phyloP scores from a whole-genome alignment of 2,113 vertebrate genomes.

The Lagopus leucura region DNA sequence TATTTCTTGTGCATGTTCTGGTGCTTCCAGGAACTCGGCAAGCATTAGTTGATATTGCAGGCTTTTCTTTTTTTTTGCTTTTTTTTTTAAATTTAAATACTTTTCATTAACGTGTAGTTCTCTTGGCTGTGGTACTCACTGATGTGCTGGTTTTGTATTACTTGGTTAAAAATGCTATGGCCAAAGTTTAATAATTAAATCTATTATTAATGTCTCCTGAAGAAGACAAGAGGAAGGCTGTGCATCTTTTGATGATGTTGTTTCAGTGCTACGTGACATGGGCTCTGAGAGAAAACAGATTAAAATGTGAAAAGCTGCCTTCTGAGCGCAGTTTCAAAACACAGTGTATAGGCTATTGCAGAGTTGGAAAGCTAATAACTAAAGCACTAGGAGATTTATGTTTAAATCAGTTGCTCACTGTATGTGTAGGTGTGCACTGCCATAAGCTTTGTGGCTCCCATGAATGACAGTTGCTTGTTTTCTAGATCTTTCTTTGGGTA shows the following conservation, averaged over 20 bases:
- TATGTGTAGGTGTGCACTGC: not conserved
- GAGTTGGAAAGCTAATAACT: constrained; percentile 19
- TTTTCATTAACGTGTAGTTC: constrained; percentile 43
- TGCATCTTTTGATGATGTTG: not conserved
- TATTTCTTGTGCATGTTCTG: constrained; percentile 29
- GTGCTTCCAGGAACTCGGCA: constrained; percentile 35
- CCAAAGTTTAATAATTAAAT: constrained; percentile 66
- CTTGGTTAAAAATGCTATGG: constrained; percentile 37
- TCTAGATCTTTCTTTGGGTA: not conserved
- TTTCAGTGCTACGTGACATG: constrained; percentile 16
- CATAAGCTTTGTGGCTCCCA: not conserved
- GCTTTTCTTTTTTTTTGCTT: constrained; percentile 4
- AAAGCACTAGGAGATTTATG: not conserved
- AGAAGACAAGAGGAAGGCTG: constrained; percentile 3
- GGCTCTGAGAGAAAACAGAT: not conserved
- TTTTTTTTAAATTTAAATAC: not conserved
- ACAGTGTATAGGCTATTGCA: not conserved
- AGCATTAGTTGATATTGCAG: constrained; percentile 31
- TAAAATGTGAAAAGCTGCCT: not conserved
- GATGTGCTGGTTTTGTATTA: constrained; percentile 59
- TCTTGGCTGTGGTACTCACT: not conserved
- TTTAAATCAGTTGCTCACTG: not conserved
- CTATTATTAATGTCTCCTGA: constrained; percentile 55
- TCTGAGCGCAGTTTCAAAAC: not conserved
- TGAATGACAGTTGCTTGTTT: not conserved